Evolutionary conservation across 1,140 invertebrate species (phyloP).

Genomic region (Bradynema listronoti): DNA sequence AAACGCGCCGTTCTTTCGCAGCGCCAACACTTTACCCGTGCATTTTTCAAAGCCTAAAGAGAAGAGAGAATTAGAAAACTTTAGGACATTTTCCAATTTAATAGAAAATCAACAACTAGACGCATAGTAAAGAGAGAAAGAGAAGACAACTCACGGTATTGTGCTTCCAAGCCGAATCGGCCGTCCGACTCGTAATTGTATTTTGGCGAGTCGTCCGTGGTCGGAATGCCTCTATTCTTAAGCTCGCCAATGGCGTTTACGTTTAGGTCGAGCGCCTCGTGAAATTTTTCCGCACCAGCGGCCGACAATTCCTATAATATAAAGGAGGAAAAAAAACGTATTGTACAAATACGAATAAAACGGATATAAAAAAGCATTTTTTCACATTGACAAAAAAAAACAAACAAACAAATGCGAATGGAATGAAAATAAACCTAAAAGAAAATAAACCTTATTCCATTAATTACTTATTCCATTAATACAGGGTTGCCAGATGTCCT

Average conservation of each 20-base stretch:
- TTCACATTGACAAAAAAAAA: background rate
- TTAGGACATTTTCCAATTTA: too few relatives aligned
- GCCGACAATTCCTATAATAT: constrained; percentile 40
- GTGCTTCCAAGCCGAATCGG: constrained; percentile 61
- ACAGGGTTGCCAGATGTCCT: too few relatives aligned
- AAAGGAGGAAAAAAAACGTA: background rate
- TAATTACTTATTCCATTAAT: too few relatives aligned
- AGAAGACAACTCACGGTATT: constrained; percentile 63
- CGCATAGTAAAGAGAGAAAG: background rate
- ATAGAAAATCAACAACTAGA: too few relatives aligned
- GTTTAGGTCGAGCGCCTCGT: constrained; percentile 67
- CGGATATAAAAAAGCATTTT: constrained; percentile 7
- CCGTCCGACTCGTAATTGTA: constrained; percentile 3
- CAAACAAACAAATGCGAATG: constrained; percentile 1
- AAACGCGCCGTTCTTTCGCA: constrained; percentile 74
- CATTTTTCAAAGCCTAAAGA: constrained; percentile 61
- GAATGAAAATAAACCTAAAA: background rate
- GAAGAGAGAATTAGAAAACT: constrained; percentile 8
- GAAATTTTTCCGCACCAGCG: constrained; percentile 41
- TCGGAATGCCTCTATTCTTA: constrained; percentile 54
- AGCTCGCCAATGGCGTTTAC: constrained; percentile 89
- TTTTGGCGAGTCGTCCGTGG: constrained; percentile 14
- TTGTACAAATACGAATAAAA: too few relatives aligned
- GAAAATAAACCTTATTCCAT: background rate
- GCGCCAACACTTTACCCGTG: constrained; percentile 62